Base-by-base conservation (phyloP, 2,888 invertebrate species). In the Hydrotaea cyrtoneurina region DNA sequence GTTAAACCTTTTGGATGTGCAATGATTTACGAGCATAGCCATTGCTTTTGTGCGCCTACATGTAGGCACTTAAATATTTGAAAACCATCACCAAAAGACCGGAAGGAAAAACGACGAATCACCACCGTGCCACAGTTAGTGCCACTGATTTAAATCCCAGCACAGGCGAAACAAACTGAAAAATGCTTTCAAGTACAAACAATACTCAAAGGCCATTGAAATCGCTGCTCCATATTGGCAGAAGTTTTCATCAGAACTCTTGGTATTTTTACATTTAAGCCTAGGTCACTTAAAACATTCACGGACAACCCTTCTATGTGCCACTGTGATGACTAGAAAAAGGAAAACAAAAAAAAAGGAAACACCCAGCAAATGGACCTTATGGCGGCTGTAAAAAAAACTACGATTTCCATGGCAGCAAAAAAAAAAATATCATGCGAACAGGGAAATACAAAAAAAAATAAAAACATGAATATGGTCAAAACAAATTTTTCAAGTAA, bases 31-130 rank as follows among this genome's bases (percentile, higher is more conserved):
- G 26, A 59, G 59, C 10, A 23, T 59, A 78, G 59, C 31, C 66
- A 53, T 53, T 53, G 74, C 72, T 80, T 75, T 55, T 80, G 71
- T 74, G 83, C 78, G 83, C 75, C 84, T 84, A 81, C 78, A 84
- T 71, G 78, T 78, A 84, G 64, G 81, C 84, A 76, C 72, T 81
- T 72, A 73, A 76, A 81, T 81, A 69, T 79, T 71, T 69, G 53
- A 17, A 55, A 46, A 55, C 21, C 11, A 15, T n/a, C n/a, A 62
- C 46, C 59, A 75, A 59, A 75, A 0, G 10, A 39, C 23, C 15
- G 64, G 36, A 64, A 39, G 36, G 8, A 17, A 64, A 64, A 64
- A 15, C 55, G 55, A 7, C 0, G 8, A 19, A 55, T 7, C 19
- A 5, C 21, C 21, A 55, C 31, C 3, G n/a, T 53, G 36, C 53